These are phyloP conservation scores for Lottia scabra DNA, from an alignment of 2,888 invertebrate genomes.

Conservation along the genomic window DNA sequence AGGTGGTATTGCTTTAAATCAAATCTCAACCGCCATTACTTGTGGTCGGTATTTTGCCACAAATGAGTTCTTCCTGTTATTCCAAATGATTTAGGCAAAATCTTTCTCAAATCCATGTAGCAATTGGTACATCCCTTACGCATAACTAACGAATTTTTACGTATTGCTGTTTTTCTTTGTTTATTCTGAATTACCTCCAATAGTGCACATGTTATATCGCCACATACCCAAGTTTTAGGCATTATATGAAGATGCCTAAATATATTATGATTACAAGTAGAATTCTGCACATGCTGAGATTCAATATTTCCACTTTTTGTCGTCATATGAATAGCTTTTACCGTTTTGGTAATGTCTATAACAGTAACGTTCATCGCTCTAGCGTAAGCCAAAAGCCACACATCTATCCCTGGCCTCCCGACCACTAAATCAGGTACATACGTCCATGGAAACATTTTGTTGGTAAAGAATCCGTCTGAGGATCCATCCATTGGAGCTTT, in stretches of 20 bases:
- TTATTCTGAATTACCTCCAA: neutral
- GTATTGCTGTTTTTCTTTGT: neutral
- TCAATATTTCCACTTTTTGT: slow-evolving; percentile 19
- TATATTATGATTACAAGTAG: neutral
- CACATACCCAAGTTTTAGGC: slow-evolving; percentile 6
- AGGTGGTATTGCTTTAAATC: too few relatives aligned
- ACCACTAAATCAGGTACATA: slow-evolving; percentile 24
- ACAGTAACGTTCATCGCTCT: slow-evolving; percentile 20
- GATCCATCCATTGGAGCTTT: slow-evolving; percentile 20
- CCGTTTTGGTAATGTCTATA: slow-evolving; percentile 22
- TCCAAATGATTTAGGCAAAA: neutral
- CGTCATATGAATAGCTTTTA: slow-evolving; percentile 27
- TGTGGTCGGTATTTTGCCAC: too few relatives aligned
- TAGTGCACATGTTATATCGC: slow-evolving; percentile 1
- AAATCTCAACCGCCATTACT: too few relatives aligned
- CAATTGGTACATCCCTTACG: neutral
- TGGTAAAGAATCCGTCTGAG: slow-evolving; percentile 29
- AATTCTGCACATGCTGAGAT: neutral
- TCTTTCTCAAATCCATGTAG: neutral
- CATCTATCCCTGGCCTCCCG: slow-evolving; percentile 25
- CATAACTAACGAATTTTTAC: neutral
- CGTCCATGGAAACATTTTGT: slow-evolving; percentile 27
- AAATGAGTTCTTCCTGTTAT: too few relatives aligned
- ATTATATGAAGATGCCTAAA: neutral
- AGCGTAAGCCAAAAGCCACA: slow-evolving; percentile 28